Percentiles rank a stretch among this genome's conserved stretches.
Evolutionary conservation across 2,888 invertebrate species (phyloP).

Genomic region (Nephrocerus scutellatus): DNA sequence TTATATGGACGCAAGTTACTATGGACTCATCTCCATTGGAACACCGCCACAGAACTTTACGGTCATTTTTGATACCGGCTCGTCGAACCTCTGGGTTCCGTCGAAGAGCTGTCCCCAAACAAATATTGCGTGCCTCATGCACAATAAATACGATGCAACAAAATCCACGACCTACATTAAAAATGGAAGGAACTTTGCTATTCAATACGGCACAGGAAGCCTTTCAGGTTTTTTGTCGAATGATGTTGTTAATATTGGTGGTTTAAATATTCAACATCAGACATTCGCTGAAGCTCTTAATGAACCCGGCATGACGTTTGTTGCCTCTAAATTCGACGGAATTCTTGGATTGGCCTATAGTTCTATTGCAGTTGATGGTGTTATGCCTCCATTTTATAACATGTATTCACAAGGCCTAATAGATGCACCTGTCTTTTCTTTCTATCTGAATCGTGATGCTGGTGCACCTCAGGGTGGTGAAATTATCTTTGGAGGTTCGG

Average conservation of each 20-base stretch:
- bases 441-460: slow-evolving; percentile 77
- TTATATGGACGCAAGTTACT: slow-evolving; percentile 91
- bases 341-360: slow-evolving; percentile 89
- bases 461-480: slow-evolving; percentile 67
- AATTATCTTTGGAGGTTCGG: slow-evolving; percentile 85
- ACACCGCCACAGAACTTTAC: slow-evolving; percentile 83
- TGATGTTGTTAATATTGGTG: slow-evolving; percentile 69
- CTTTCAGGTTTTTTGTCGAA: slow-evolving; percentile 90
- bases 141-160: slow-evolving; percentile 86
- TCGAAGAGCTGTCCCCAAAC: slow-evolving; percentile 86
- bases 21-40: slow-evolving; percentile 82
- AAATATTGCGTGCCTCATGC: slow-evolving; percentile 90
- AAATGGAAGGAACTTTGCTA: slow-evolving; percentile 85
- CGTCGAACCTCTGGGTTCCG: slow-evolving; percentile 97
- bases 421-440: slow-evolving; percentile 74
- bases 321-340: slow-evolving; percentile 96
- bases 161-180: slow-evolving; percentile 72
- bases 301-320: slow-evolving; percentile 89
- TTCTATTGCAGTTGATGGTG: slow-evolving; percentile 79
- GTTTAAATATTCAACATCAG: slow-evolving; percentile 63
- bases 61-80: slow-evolving; percentile 97
- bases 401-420: slow-evolving; percentile 74
- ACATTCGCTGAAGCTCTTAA: slow-evolving; percentile 90
- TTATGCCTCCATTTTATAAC: slow-evolving; percentile 84
- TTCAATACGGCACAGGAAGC: slow-evolving; percentile 92